Evolutionary conservation across 2,797 vertebrate species (phyloP).

Genomic region (Hipposideros larvatus): DNA sequence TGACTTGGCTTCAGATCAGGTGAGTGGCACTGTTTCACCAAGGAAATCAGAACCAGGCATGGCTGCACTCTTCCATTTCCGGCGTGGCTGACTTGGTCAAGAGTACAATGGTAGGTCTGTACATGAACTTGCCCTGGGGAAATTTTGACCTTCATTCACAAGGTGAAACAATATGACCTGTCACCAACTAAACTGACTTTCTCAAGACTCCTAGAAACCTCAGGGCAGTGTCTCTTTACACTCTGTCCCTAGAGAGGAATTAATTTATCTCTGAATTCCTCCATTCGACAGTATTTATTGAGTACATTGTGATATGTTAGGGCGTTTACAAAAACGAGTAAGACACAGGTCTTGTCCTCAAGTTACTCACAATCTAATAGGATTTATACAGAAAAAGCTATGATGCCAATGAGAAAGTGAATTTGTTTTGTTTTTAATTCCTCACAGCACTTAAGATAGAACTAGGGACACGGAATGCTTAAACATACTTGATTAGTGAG

Average conservation of each 20-base stretch:
- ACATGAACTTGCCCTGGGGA: background rate
- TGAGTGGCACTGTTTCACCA: slow-evolving; percentile 77
- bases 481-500: background rate
- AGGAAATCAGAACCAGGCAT: background rate
- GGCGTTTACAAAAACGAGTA: background rate
- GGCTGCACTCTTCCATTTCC: background rate
- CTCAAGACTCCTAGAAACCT: background rate
- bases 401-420: background rate
- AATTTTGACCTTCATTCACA: background rate
- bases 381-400: background rate
- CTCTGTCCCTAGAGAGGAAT: background rate
- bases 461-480: background rate
- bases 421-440: slow-evolving; percentile 51
- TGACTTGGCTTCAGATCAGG: slow-evolving; percentile 92
- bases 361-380: background rate
- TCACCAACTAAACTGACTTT: background rate
- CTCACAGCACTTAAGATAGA: background rate
- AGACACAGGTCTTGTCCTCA: background rate
- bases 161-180: background rate
- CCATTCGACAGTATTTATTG: background rate
- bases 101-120: background rate
- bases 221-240: background rate
- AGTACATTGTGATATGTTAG: background rate
- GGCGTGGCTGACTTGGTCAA: background rate
- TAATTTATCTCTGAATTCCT: background rate